Evolutionary conservation across 1,140 invertebrate species (phyloP), one percentile per base, ranked within the genome.

Genomic region (Drosophila quadrilineata): DNA sequence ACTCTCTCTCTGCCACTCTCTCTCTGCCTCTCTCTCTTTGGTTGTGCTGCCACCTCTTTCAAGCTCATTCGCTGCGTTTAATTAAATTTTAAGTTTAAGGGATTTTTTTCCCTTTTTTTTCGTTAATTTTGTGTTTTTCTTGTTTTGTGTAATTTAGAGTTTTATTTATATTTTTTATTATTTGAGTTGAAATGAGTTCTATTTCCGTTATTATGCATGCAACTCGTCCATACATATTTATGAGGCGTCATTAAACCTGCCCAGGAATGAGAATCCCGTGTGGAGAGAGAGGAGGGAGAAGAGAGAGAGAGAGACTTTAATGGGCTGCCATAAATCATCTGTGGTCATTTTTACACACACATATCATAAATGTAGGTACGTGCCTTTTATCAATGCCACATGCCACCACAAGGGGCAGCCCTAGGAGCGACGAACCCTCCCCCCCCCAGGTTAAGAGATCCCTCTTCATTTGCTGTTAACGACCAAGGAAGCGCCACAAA

Each of bases 41-140:
- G n/a, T n/a, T n/a, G n/a, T n/a, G n/a, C n/a, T n/a, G n/a, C n/a
- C n/a, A n/a, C n/a, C n/a, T n/a, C n/a, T n/a, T n/a, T n/a, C n/a
- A n/a, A n/a, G n/a, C n/a, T n/a, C n/a, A n/a, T 12, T 40, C 3
- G 24, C 10, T 53, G 36, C 10, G 4, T 38, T 31, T 49, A 57
- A 41, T 58, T 41, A 33, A 50, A 28, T 63, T 46, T 65, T 58
- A 24, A 50, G 28, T 50, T 63, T 19, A 36, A 43, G 52, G 49
- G n/a, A n/a, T n/a, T 43, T 68, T 67, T 60, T 48, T 62, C 31
- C 41, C 62, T 62, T 8, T 52, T 66, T 66, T 53, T 40, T n/a
- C n/a, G n/a, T n/a, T n/a, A n/a, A n/a, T n/a, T n/a, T n/a, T n/a
- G n/a, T n/a, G n/a, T n/a, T n/a, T n/a, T n/a, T n/a, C n/a, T n/a